phyloP scores from a whole-genome alignment of 2,797 vertebrate genomes.

The Diglossa cyanea region DNA sequence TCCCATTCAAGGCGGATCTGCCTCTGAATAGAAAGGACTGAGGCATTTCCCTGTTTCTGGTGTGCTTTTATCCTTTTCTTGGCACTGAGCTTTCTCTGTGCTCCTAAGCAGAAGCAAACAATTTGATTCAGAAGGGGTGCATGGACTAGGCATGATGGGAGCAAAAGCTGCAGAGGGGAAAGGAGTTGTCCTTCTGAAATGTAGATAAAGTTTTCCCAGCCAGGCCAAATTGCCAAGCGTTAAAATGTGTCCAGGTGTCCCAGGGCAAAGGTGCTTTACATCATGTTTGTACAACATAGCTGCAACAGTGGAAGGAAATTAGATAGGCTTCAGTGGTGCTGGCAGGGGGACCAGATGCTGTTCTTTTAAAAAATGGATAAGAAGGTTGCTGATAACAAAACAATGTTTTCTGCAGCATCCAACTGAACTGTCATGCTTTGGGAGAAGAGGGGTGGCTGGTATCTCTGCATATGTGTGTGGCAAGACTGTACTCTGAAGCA shows the following conservation, averaged over 20 bases:
- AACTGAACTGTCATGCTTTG: not conserved
- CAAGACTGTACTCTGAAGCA: not conserved
- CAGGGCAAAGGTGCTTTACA: not conserved
- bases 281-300: not conserved
- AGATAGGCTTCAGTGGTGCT: not conserved
- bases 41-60: not conserved
- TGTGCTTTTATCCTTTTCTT: not conserved
- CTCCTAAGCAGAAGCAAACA: not conserved
- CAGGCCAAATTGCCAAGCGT: not conserved
- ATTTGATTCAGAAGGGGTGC: not conserved
- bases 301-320: not conserved
- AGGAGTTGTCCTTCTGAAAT: not conserved
- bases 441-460: not conserved
- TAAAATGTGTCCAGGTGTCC: not conserved
- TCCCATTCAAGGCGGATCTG: conserved; percentile 39
- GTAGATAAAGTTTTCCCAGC: not conserved
- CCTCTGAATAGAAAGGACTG: conserved; percentile 28
- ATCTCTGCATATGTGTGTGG: not conserved
- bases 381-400: not conserved
- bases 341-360: not conserved
- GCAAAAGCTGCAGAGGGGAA: not conserved
- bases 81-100: not conserved
- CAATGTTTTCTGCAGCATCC: not conserved
- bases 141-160: not conserved
- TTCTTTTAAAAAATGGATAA: not conserved